A percentile compares a stretch with the other conserved stretches of the same genome.
phyloP scores from a whole-genome alignment of 2,113 vertebrate species.

The Rhadina sibilatrix region DNA sequence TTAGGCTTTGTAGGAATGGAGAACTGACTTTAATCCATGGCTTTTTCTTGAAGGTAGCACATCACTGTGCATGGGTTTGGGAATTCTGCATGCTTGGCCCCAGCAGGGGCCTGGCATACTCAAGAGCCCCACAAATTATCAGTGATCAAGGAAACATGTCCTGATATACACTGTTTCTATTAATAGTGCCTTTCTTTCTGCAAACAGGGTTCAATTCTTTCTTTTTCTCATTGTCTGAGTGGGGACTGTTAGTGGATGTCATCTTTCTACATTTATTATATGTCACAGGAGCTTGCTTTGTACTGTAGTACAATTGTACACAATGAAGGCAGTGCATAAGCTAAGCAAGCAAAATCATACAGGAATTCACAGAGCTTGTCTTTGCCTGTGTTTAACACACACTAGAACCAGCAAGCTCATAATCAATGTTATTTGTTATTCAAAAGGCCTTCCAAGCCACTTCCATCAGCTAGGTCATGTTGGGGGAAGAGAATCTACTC shows the following conservation, averaged over 20 bases:
- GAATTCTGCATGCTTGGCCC: not conserved
- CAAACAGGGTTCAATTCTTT: not conserved
- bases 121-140: not conserved
- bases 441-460: not conserved
- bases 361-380: not conserved
- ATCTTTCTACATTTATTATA: not conserved
- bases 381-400: not conserved
- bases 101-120: not conserved
- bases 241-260: not conserved
- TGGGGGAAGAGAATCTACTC: not conserved
- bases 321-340: not conserved
- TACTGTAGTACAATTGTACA: not conserved
- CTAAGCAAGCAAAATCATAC: not conserved
- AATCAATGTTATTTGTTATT: conserved; percentile 3
- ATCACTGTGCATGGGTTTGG: not conserved
- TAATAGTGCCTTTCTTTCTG: not conserved
- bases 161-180: not conserved
- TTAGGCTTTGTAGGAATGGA: not conserved
- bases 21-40: not conserved
- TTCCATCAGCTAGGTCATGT: not conserved
- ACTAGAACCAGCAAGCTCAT: not conserved
- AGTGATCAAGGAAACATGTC: not conserved
- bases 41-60: not conserved
- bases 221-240: not conserved
- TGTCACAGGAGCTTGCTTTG: not conserved